phyloP scores from a whole-genome alignment of 2,888 invertebrate species.

The Panopea generosa region DNA sequence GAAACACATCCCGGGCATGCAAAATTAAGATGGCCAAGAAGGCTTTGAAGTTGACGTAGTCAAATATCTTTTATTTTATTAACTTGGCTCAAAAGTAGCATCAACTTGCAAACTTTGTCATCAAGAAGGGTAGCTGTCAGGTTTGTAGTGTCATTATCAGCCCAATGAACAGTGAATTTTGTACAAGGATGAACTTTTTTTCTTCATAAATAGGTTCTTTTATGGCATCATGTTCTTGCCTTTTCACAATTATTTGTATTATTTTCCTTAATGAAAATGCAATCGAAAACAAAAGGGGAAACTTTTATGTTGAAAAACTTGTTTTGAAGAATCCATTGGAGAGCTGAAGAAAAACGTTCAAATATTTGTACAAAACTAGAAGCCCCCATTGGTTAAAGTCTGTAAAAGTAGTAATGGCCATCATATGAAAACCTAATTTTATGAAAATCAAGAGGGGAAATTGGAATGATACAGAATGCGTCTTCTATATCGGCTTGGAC shows the following conservation, averaged over 20 bases:
- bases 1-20: constrained; percentile 36
- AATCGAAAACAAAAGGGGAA: constrained; percentile 40
- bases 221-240: constrained; percentile 1
- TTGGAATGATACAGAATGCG: too few relatives aligned
- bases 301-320: constrained; percentile 43
- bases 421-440: constrained; percentile 30
- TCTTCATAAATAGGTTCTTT: too few relatives aligned
- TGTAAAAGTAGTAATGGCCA: constrained; percentile 8
- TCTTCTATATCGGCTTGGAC: not conserved
- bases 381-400: constrained; percentile 24
- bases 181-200: too few relatives aligned
- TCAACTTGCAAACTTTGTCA: too few relatives aligned
- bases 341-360: too few relatives aligned
- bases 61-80: constrained; percentile 14
- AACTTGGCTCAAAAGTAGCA: constrained; percentile 20
- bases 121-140: too few relatives aligned
- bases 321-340: constrained; percentile 29
- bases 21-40: constrained; percentile 36
- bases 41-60: constrained; percentile 20
- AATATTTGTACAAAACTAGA: too few relatives aligned
- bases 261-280: constrained; percentile 23
- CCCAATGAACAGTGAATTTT: too few relatives aligned
- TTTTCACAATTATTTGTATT: constrained; percentile 8
- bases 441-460: too few relatives aligned
- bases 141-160: too few relatives aligned